These are phyloP conservation scores for Brachypodius melanocephalos DNA, from an alignment of 2,113 vertebrate genomes.

Conservation along the genomic window DNA sequence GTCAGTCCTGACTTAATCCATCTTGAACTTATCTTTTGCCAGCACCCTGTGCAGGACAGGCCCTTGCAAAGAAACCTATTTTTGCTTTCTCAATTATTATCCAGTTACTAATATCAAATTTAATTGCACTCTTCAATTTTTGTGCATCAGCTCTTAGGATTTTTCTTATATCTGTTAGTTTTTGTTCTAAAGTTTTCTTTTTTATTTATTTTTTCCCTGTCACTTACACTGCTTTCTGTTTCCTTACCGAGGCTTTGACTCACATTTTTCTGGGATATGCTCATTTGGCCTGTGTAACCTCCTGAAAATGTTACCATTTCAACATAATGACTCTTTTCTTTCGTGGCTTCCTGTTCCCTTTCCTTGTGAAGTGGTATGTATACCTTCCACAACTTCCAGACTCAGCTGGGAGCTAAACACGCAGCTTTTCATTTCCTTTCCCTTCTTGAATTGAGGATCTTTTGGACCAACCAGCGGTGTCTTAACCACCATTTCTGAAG, in stretches of 20 bases:
- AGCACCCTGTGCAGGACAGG: neutral
- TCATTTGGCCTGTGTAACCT: conserved; percentile 51
- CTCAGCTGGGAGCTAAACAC: conserved; percentile 35
- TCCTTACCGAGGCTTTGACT: neutral
- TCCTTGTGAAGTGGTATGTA: conserved; percentile 52
- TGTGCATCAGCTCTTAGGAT: neutral
- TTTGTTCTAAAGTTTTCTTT: neutral
- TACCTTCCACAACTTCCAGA: conserved; percentile 45
- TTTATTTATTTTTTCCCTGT: neutral
- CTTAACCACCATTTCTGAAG: neutral
- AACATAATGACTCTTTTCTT: conserved; percentile 53
- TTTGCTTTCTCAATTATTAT: neutral
- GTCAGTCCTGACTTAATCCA: neutral
- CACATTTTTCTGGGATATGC: conserved; percentile 46
- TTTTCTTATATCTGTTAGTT: neutral
- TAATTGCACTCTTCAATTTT: neutral
- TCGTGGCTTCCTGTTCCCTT: conserved; percentile 54
- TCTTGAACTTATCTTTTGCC: neutral
- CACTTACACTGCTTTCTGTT: neutral
- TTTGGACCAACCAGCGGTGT: accelerated
- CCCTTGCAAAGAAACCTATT: neutral
- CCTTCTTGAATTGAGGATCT: neutral
- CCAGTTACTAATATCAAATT: neutral
- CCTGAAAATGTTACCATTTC: conserved; percentile 37
- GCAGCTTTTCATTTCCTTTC: conserved; percentile 46